Base-by-base conservation (phyloP, 2,888 invertebrate genomes). In the Pheosia gnoma region DNA sequence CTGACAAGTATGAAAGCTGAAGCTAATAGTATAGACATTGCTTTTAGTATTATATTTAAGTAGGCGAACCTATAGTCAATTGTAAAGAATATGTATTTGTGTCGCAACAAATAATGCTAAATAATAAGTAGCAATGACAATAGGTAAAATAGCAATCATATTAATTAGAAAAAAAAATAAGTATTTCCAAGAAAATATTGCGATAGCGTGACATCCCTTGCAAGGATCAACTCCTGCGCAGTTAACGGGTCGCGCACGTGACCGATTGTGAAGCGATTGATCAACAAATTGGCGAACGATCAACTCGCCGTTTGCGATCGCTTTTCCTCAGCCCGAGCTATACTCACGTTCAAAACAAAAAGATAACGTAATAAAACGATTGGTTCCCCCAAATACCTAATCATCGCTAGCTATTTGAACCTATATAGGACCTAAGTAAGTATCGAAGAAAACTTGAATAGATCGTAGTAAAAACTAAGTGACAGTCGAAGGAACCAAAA, bases 211-310 rank as follows among this genome's bases (percentile, higher is more conserved):
- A 59, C 59, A 66, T 65, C 65, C 70, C 58, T 59, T 59, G 9
- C n/a, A 55, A 60, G 64, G 75, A 73, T 75, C 68, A 68, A 70
- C 72, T 74, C 71, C 60, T 68, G 68, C 72, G 72, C 74, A 76
- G 74, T 63, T 74, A 78, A 72, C 73, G 70, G 76, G 62, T 54
- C 69, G 65, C 45, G 82, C 81, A 84, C 85, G 88, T 87, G 86
- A 84, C 78, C 77, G 78, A 85, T 87, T 83, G 79, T 78, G 65
- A 59, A 72, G 57, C 75, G 74, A 82, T 84, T 82, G 79, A 81
- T 81, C 78, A 67, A 74, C 74, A 82, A 87, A 86, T 86, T 80
- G 84, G 75, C 70, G 75, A 60, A 72, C 78, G 74, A 70, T 71
- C 60, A 61, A 68, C 60, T 38, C 56, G 60, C 59, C 51, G 13